Base-by-base conservation (phyloP, 2,888 invertebrate genomes). In the Hirtodrosophila alboralis region DNA sequence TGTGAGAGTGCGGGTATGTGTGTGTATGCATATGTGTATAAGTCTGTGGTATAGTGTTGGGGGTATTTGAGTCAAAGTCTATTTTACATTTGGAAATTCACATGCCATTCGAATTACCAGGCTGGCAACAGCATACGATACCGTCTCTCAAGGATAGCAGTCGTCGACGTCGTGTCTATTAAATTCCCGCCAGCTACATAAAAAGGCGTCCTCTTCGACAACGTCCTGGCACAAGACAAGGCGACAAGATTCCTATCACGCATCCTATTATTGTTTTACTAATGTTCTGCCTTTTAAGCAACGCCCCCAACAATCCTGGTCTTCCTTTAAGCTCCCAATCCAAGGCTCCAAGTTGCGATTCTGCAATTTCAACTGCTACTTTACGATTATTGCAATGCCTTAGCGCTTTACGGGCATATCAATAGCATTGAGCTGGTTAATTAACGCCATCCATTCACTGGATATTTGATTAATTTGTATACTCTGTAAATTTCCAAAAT, bases 241-340 rank as follows among this genome's bases (percentile, higher is more conserved):
- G 53, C 71, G 68, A 80, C 75, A 80, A 60, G 74, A 76, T 74
- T 75, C 77, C 75, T 63, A 68, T 47, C 61, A 57, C 49, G 71
- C 57, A 76, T 57, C 41, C 40, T 57, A 77, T 77, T 80, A 80
- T 81, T 78, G 65, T 77, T 66, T 77, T 69, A 54, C 72, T 45
- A 63, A 75, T 68, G 61, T 64, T 37, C 7, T 14, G 10, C 12
- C 12, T 18, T 26, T 21, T 18, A 10, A 6, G 6, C 8, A 33
- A 18, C 44, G 18, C 12, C 37, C 16, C 9, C 14, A 10, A 10
- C 31, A 10, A 10, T 33, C 26, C 12, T 10, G 27, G 14, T 4
- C 26, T 8, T 9, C 5, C 18, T 18, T 13, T 26, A 13, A 33
- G 14, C 16, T 8, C 10, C 18, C 18, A 18, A n/a, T 10, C 18